These are phyloP conservation scores for Calidris pygmaea DNA, from an alignment of 2,113 vertebrate species.

Conservation along the genomic window DNA sequence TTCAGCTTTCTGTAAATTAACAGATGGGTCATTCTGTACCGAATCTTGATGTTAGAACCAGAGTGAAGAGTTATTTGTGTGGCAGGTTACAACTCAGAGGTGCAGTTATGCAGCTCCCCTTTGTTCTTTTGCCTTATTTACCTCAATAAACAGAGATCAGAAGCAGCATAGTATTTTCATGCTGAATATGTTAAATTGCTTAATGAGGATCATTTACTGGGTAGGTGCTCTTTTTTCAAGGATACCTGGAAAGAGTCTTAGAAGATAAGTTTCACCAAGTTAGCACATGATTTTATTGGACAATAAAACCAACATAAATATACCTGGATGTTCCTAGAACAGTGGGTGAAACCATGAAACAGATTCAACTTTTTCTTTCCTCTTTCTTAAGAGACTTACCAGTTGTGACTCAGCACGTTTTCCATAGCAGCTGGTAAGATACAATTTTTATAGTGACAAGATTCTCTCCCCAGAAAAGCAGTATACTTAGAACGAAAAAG, in stretches of 20 bases:
- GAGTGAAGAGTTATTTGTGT: neutral
- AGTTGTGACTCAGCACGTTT: neutral
- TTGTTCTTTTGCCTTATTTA: neutral
- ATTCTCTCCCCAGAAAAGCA: neutral
- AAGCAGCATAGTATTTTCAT: neutral
- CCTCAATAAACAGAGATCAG: neutral
- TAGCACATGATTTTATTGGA: neutral
- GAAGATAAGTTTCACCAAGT: neutral
- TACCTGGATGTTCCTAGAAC: neutral
- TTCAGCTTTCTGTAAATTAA: neutral
- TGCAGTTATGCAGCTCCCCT: neutral
- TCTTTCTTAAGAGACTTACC: neutral
- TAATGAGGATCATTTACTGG: neutral
- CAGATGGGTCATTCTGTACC: neutral
- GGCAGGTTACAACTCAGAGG: neutral
- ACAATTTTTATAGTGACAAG: neutral
- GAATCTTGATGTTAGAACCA: neutral
- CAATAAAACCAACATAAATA: neutral
- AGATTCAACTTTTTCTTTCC: neutral
- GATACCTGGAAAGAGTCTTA: neutral
- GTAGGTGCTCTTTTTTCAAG: neutral
- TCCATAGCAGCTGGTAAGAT: neutral
- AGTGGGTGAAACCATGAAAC: neutral
- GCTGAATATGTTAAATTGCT: neutral
- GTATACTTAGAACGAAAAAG: neutral